Evolutionary conservation across 2,888 invertebrate genomes (phyloP).

Genomic region (Chydorus sphaericus): DNA sequence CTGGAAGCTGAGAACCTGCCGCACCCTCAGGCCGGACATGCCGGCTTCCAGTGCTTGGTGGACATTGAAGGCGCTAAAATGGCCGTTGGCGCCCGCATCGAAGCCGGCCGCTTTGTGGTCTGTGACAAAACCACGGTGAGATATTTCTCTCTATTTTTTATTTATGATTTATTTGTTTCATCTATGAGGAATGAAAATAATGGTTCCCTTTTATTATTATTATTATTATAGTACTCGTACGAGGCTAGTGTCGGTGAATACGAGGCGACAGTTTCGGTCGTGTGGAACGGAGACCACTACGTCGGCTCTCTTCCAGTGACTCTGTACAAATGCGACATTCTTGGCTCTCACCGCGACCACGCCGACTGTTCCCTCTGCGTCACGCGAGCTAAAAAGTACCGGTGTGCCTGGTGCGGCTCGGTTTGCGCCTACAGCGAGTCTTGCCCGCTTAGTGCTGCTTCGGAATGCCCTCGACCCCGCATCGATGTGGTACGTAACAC

Average conservation of each 20-base stretch:
- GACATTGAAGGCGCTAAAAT: conserved; percentile 80
- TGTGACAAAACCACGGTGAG: conserved; percentile 76
- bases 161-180: conserved; percentile 14
- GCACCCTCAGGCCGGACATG: conserved; percentile 64
- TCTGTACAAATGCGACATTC: conserved; percentile 86
- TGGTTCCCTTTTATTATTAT: neutral
- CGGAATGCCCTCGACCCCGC: conserved; percentile 77
- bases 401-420: conserved; percentile 91
- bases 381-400: conserved; percentile 70
- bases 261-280: conserved; percentile 72
- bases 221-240: conserved; percentile 52
- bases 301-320: conserved; percentile 80
- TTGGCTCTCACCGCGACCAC: conserved; percentile 84
- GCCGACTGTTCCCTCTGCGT: conserved; percentile 94
- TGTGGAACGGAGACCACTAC: conserved; percentile 88
- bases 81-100: conserved; percentile 72
- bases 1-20: conserved; percentile 83
- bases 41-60: conserved; percentile 80
- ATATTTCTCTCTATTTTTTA: conserved; percentile 11
- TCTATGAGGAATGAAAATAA: neutral
- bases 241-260: conserved; percentile 74
- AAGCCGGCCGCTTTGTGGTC: conserved; percentile 61
- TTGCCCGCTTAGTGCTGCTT: conserved; percentile 61
- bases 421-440: conserved; percentile 72
- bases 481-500: conserved; percentile 58